Conservation (phyloP, 2,888 invertebrate species). For the Parnassius glacialis region DNA sequence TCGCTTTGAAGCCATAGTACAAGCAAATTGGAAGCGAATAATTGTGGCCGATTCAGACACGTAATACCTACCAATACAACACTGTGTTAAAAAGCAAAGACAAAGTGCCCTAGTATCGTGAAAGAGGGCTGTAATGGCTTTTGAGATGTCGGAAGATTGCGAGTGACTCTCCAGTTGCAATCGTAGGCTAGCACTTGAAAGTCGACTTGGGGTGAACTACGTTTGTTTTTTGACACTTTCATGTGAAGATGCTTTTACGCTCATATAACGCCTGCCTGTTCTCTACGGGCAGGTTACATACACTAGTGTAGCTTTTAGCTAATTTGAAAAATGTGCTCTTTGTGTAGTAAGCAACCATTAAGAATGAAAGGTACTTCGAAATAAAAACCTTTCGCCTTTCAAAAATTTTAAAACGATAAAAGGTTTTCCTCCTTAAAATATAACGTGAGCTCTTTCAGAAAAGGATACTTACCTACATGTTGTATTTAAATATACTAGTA, state of each 20-base stretch:
- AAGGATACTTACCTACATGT: too few species aligned
- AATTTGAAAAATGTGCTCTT: constrained; percentile 4
- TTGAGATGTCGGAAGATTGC: constrained; percentile 34
- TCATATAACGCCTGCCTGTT: constrained; percentile 1
- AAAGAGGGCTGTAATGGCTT: constrained; percentile 42
- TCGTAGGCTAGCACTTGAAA: constrained; percentile 29
- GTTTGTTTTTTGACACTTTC: constrained; percentile 27
- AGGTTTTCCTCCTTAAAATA: too few species aligned
- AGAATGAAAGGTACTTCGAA: too few species aligned
- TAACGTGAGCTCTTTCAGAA: too few species aligned
- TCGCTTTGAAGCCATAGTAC: too few species aligned
- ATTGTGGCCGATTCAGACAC: not conserved
- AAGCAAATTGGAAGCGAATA: not conserved
- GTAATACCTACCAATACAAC: not conserved
- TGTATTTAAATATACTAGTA: too few species aligned
- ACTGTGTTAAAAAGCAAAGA: not conserved
- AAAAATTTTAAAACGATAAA: not conserved
- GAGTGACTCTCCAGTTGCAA: constrained; percentile 36
- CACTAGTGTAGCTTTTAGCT: constrained; percentile 22
- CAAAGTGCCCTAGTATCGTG: constrained; percentile 37
- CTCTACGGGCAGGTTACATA: not conserved
- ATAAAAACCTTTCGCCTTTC: not conserved
- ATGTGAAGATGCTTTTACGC: constrained; percentile 15
- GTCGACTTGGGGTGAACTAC: constrained; percentile 23
- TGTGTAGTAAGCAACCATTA: not conserved